phyloP scores from a whole-genome alignment of 1,140 invertebrate genomes.

The Lamellibrachia luymesi region DNA sequence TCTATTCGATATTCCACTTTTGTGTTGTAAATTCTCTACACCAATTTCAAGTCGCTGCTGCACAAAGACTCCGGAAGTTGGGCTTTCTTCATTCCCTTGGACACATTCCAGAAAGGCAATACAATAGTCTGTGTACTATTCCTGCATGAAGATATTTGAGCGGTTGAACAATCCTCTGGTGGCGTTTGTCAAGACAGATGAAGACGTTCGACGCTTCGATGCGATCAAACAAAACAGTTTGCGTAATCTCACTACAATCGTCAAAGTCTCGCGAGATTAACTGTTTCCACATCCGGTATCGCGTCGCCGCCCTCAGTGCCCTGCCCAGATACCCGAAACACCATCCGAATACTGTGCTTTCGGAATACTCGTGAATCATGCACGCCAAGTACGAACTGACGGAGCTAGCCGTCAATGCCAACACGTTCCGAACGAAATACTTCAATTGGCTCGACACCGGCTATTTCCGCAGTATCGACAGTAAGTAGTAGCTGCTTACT shows the following conservation, averaged over 20 bases:
- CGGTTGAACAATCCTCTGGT: constrained; percentile 8
- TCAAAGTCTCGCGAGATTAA: not conserved
- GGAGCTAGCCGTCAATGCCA: constrained; percentile 29
- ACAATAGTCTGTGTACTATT: not conserved
- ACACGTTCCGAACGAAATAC: constrained; percentile 38
- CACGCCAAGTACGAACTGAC: too few relatives aligned
- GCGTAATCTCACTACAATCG: constrained; percentile 6
- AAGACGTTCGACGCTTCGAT: not conserved
- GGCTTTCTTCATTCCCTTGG: constrained; percentile 13
- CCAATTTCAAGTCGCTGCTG: too few relatives aligned
- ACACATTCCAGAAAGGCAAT: constrained; percentile 21
- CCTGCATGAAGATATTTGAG: constrained; percentile 2
- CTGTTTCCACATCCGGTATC: constrained; percentile 16
- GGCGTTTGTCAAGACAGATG: not conserved
- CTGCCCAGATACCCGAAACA: constrained; percentile 20
- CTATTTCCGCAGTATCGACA: constrained; percentile 35
- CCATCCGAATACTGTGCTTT: constrained; percentile 44
- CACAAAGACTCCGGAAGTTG: too few relatives aligned
- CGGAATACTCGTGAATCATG: too few relatives aligned
- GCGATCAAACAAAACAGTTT: not conserved
- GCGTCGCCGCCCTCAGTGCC: constrained; percentile 7
- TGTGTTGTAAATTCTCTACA: too few relatives aligned
- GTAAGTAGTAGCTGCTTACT: too few relatives aligned
- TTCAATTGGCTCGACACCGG: constrained; percentile 47
- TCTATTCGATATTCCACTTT: too few relatives aligned